phyloP scores from a whole-genome alignment of 2,888 invertebrate species.

The Anagyrus pseudococci region DNA sequence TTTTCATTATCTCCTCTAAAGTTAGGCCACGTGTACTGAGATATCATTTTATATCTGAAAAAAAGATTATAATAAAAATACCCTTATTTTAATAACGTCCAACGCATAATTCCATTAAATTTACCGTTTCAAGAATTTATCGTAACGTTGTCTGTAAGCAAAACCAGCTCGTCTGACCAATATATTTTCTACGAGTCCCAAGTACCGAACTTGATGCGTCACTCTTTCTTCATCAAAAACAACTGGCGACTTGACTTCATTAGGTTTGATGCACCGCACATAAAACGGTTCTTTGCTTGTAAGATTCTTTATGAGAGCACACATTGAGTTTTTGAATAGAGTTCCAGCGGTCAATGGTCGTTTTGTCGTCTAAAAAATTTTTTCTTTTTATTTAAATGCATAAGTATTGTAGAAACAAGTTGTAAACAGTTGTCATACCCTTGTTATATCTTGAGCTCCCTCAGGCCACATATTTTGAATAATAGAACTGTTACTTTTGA shows the following conservation, averaged over 20 bases:
- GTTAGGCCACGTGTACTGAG: conserved; percentile 96
- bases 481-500: conserved; percentile 79
- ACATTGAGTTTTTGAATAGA: conserved; percentile 94
- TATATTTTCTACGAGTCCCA: conserved; percentile 94
- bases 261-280: conserved; percentile 96
- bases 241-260: conserved; percentile 88
- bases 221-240: conserved; percentile 85
- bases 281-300: conserved; percentile 95
- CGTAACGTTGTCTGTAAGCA: conserved; percentile 94
- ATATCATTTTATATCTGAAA: conserved; percentile 93
- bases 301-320: conserved; percentile 85
- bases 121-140: conserved; percentile 85
- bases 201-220: conserved; percentile 79
- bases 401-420: background rate
- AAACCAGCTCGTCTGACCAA: conserved; percentile 96
- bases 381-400: conserved; percentile 1
- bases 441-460: conserved; percentile 86
- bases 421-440: conserved; percentile 64
- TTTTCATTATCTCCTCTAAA: conserved; percentile 78
- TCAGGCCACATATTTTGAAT: conserved; percentile 95
- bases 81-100: background rate
- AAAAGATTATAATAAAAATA: conserved; percentile 22
- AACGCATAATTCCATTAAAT: background rate
- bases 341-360: conserved; percentile 94
- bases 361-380: conserved; percentile 81